Evolutionary conservation across 2,888 invertebrate species (phyloP).

Genomic region (Ophioninae sp.): DNA sequence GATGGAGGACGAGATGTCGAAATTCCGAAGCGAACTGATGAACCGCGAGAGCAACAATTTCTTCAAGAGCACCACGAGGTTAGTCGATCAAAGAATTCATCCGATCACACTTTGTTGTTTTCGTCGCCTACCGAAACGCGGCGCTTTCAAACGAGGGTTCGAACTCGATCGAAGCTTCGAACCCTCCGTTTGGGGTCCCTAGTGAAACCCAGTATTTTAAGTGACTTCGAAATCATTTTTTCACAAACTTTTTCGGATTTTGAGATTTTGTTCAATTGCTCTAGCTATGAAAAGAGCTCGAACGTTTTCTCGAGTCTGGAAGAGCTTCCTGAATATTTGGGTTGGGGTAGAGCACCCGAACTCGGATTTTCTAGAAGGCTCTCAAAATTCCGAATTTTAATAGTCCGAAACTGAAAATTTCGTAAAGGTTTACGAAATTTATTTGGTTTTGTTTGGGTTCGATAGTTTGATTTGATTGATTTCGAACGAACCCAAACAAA

Average conservation of each 20-base stretch:
- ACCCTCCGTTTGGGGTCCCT: not conserved
- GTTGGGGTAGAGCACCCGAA: no score
- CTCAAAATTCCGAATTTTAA: no score
- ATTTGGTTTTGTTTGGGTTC: no score
- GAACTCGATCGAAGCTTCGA: not conserved
- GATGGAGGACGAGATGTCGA: constrained; percentile 99
- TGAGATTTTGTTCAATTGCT: not conserved
- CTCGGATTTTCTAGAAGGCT: no score
- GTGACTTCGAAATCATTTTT: not conserved
- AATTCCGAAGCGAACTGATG: constrained; percentile 95
- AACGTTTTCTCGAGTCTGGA: not conserved
- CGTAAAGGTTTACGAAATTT: no score
- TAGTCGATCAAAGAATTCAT: constrained; percentile 67
- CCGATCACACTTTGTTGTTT: not conserved
- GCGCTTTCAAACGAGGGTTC: not conserved
- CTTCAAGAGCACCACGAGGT: constrained; percentile 95
- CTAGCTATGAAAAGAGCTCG: no score
- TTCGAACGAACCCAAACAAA: no score
- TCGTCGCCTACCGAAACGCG: not conserved
- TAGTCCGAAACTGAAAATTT: no score
- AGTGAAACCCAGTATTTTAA: no score
- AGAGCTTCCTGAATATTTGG: not conserved
- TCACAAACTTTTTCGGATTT: not conserved
- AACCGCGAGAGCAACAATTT: constrained; percentile 95
- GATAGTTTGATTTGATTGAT: no score